These are phyloP conservation scores for Cladopsammia gracilis DNA, from an alignment of 64 coral and sea anemone species.

Conservation along the genomic window DNA sequence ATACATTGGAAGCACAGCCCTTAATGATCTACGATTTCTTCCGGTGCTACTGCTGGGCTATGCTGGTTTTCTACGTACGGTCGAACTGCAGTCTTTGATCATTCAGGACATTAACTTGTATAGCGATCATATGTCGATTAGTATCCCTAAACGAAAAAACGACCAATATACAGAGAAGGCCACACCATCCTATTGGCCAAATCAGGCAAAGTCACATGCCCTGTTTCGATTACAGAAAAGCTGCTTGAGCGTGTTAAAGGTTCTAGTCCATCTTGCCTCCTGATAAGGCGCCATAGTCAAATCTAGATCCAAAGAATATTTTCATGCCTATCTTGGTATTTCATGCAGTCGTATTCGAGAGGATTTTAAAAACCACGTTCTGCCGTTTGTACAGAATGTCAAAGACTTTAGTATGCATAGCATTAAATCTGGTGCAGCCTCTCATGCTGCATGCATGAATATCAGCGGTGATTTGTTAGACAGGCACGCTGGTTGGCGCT, in stretches of 20 bases:
- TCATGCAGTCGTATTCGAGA: no score
- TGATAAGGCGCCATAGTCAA: no score
- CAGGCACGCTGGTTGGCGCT: constrained; percentile 31
- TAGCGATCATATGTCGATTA: constrained; percentile 54
- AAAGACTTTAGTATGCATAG: neutral
- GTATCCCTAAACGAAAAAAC: constrained; percentile 57
- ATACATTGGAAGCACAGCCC: constrained; percentile 1
- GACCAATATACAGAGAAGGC: constrained; percentile 70
- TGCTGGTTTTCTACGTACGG: constrained; percentile 60
- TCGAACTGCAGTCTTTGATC: constrained; percentile 37
- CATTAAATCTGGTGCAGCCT: constrained; percentile 17
- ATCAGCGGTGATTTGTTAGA: neutral
- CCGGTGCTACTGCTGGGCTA: constrained; percentile 60
- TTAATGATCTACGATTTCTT: constrained; percentile 48
- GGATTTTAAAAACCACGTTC: no score
- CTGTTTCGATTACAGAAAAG: no score
- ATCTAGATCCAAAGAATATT: no score
- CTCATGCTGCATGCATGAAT: constrained; percentile 8
- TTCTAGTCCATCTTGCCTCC: no score
- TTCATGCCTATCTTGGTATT: no score
- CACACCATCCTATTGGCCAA: no score
- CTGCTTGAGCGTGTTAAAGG: no score
- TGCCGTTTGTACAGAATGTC: no score
- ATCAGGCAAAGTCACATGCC: no score
- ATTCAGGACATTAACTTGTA: constrained; percentile 23